These are phyloP conservation scores for Lithophane ornitopus DNA, from an alignment of 2,888 invertebrate species.

Conservation along the genomic window DNA sequence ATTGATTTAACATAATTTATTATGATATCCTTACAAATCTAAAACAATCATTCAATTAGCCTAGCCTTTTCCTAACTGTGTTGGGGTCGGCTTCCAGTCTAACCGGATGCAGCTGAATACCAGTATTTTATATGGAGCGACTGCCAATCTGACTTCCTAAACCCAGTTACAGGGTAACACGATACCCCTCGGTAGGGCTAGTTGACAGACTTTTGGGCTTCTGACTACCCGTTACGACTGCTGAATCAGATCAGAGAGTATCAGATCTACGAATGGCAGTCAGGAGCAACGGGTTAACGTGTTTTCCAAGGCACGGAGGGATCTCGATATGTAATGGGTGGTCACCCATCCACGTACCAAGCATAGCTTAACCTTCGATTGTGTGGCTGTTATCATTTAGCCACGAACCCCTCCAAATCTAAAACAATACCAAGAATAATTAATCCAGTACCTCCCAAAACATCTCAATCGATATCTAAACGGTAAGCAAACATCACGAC, in stretches of 20 bases:
- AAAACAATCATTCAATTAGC: background rate
- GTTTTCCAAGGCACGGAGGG: background rate
- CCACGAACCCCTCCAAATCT: background rate
- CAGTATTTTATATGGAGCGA: too few relatives aligned
- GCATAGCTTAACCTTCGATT: too few relatives aligned
- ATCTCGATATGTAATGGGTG: too few relatives aligned
- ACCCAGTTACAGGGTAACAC: too few relatives aligned
- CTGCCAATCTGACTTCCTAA: too few relatives aligned
- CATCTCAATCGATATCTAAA: slow-evolving; percentile 65
- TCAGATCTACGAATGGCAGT: background rate
- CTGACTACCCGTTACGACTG: too few relatives aligned
- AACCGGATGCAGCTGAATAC: background rate
- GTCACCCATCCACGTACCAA: too few relatives aligned
- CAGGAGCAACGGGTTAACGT: background rate
- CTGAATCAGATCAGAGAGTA: too few relatives aligned
- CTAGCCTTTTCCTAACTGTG: background rate
- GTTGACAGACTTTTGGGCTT: background rate
- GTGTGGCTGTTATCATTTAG: too few relatives aligned
- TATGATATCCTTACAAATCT: background rate
- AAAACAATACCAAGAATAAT: slow-evolving; percentile 3
- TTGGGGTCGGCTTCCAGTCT: background rate
- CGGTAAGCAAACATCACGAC: slow-evolving; percentile 60
- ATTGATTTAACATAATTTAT: background rate
- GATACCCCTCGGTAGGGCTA: background rate
- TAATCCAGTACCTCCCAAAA: slow-evolving; percentile 38